Base-by-base conservation (phyloP, 1,140 invertebrate species). In the Lasaia peninsularis region DNA sequence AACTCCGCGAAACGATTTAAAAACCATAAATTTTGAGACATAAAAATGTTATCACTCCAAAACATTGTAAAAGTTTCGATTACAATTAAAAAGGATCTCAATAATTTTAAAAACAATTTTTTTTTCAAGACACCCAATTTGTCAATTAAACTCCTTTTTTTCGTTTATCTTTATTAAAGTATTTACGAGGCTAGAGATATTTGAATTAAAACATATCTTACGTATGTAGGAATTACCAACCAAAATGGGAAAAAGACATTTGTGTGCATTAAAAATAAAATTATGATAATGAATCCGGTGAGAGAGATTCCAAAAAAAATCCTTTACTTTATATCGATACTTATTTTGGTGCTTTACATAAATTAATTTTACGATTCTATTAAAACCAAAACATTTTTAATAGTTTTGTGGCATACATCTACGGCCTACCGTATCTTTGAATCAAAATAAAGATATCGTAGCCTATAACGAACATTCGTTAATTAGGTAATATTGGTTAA, bases 101-200 rank as follows among this genome's bases (percentile, higher is more conserved):
- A 40, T 14, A 40, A 14, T 40, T 40, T 18, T 35, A 40, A 40
- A 40, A 14, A 40, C 50, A 12, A 14, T 44, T 53, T 60, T 71
- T 74, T 62, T 63, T 52, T 24, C 58, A 40, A 62, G 58, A 59
- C 56, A 55, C 61, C 60, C 67, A 72, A 78, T 77, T 77, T 74
- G 73, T 80, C 77, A 77, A 60, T 80, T 75, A 77, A 64, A 59
- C 62, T 65, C 51, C 58, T 57, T 62, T 66, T 64, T 58, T 12
- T 52, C 20, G 33, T 53, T 75, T 71, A 77, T 77, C 71, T 77
- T 75, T 72, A 80, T 73, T 75, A 52, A 50, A 66, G 58, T 65
- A 71, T 73, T 74, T 73, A 71, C 71, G 66, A 71, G 63, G 44
- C 69, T 40, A 48, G 58, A 58, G 63, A 52, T 56, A 61, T 67